Conservation (phyloP, 2,888 invertebrate genomes). For the Drosophila emarginata region DNA sequence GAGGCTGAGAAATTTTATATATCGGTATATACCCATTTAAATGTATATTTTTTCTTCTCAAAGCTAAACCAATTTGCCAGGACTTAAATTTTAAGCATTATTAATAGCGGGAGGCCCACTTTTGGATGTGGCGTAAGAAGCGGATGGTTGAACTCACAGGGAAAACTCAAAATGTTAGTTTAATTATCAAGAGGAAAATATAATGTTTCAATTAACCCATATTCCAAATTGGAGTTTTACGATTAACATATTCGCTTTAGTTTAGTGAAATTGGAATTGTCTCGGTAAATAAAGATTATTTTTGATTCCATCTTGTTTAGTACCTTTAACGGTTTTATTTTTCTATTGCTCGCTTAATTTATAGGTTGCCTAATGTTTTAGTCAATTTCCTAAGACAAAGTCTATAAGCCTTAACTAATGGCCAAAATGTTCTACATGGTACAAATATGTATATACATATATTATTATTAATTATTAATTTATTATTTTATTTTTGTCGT, state of each 20-base stretch:
- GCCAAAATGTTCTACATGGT: too few relatives aligned
- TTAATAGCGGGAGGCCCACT: slow-evolving; percentile 46
- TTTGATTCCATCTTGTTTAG: too few relatives aligned
- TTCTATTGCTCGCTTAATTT: too few relatives aligned
- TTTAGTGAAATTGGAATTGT: too few relatives aligned
- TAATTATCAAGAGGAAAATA: neutral
- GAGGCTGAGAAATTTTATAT: slow-evolving; percentile 15
- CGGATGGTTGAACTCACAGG: neutral
- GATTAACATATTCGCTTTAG: too few relatives aligned
- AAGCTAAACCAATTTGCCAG: slow-evolving; percentile 71
- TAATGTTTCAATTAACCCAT: neutral
- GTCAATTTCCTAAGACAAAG: too few relatives aligned
- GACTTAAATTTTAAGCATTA: slow-evolving; percentile 76
- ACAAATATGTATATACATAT: too few relatives aligned
- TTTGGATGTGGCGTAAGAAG: neutral
- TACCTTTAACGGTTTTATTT: too few relatives aligned
- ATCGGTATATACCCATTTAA: slow-evolving; percentile 32
- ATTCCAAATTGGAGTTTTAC: too few relatives aligned
- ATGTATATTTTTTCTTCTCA: slow-evolving; percentile 40
- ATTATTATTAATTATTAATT: neutral
- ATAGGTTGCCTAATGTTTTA: too few relatives aligned
- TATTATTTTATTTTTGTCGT: slow-evolving; percentile 12
- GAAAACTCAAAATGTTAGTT: neutral
- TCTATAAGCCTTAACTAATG: slow-evolving; percentile 41
- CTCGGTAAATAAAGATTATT: too few relatives aligned